These are phyloP conservation scores for Stomatorhinus ivindoensis DNA, from an alignment of 2,113 vertebrate genomes.

Conservation along the genomic window DNA sequence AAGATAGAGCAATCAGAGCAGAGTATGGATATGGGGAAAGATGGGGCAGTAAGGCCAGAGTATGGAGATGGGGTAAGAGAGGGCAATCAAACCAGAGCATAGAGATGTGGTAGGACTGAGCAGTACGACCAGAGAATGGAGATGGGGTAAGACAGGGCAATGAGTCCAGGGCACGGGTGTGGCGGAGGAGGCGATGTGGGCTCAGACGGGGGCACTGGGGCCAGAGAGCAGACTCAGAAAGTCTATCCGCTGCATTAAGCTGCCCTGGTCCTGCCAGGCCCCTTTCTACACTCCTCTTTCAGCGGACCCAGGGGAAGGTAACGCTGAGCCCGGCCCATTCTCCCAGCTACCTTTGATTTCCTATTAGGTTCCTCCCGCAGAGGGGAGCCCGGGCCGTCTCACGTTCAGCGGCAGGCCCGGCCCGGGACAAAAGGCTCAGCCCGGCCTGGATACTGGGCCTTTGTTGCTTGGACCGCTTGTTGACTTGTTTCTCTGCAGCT, in stretches of 20 bases:
- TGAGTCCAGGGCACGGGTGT: slow-evolving; percentile 32
- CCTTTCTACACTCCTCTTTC: slow-evolving; percentile 95
- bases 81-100: neutral
- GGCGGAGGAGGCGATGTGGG: slow-evolving; percentile 55
- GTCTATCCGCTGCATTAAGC: slow-evolving; percentile 97
- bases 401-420: slow-evolving; percentile 68
- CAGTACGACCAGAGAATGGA: neutral
- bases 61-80: neutral
- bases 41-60: neutral
- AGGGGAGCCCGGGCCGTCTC: slow-evolving; percentile 76
- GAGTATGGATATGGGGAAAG: neutral
- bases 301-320: slow-evolving; percentile 94
- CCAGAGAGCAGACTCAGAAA: slow-evolving; percentile 72
- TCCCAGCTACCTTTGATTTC: slow-evolving; percentile 94
- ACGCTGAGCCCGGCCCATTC: slow-evolving; percentile 93
- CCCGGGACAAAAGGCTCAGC: slow-evolving; percentile 64
- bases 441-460: slow-evolving; percentile 71
- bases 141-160: slow-evolving; percentile 8
- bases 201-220: slow-evolving; percentile 42
- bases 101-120: neutral
- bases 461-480: slow-evolving; percentile 67
- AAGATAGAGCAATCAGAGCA: neutral
- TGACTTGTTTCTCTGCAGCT: slow-evolving; percentile 41
- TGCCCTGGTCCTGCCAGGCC: slow-evolving; percentile 77
- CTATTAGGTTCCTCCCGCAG: slow-evolving; percentile 98